Conservation (phyloP, 2,113 vertebrate species). For the Prionailurus viverrinus region DNA sequence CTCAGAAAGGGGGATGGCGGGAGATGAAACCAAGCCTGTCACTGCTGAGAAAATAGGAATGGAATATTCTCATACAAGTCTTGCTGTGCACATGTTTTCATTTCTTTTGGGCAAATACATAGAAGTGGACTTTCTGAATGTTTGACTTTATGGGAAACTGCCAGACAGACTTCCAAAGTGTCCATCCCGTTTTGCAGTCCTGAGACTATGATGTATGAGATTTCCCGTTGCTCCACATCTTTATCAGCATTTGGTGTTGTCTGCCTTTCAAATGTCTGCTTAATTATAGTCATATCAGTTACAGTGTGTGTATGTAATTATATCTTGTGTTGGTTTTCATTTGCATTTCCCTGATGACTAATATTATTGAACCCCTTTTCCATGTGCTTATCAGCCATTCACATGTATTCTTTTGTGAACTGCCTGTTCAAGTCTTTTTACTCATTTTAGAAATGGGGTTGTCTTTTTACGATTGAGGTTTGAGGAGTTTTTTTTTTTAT, state of each 20-base stretch:
- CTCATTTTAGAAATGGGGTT: not conserved
- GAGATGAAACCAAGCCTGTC: not conserved
- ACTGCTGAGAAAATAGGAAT: not conserved
- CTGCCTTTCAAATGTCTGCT: not conserved
- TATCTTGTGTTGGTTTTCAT: not conserved
- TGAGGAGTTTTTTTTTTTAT: not conserved
- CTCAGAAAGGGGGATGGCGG: not conserved
- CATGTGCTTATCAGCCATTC: not conserved
- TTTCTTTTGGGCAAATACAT: not conserved
- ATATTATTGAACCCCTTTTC: not conserved
- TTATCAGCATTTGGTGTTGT: not conserved
- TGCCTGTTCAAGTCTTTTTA: not conserved
- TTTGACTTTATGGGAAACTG: not conserved
- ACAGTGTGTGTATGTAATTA: fast-evolving
- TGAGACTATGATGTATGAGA: not conserved
- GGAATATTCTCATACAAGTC: not conserved
- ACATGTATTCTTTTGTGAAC: not conserved
- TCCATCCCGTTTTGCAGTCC: not conserved
- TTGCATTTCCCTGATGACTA: not conserved
- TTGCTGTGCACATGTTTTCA: not conserved
- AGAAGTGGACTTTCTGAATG: not conserved
- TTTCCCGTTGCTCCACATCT: not conserved
- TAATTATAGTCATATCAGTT: not conserved
- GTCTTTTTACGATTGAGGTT: not conserved
- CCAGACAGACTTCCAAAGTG: not conserved